A percentile compares a stretch with the other conserved stretches of the same genome.
Conservation (phyloP, 2,797 vertebrate genomes). For the Cirrhinus mrigala region DNA sequence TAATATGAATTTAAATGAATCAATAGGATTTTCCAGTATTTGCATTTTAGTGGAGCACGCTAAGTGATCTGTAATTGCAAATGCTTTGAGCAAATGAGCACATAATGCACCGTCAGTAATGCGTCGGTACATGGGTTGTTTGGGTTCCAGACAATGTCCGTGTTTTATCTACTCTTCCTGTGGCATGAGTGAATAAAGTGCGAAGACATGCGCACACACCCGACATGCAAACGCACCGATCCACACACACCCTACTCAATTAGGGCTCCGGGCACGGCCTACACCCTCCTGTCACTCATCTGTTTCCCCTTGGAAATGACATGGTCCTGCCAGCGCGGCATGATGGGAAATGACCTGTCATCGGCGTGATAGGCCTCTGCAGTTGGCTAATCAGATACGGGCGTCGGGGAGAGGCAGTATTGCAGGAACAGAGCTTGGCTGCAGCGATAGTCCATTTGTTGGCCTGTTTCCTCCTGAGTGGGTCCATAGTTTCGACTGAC, state of each 20-base stretch:
- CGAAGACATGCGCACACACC: constrained; percentile 40
- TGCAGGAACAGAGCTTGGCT: constrained; percentile 29
- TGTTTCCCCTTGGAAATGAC: constrained; percentile 66
- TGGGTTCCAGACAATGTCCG: constrained; percentile 31
- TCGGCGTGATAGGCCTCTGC: constrained; percentile 73
- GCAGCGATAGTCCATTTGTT: constrained; percentile 50
- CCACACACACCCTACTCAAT: constrained; percentile 53
- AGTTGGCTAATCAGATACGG: constrained; percentile 76
- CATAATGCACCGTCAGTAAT: not conserved
- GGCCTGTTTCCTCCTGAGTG: constrained; percentile 63
- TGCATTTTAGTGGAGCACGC: not conserved
- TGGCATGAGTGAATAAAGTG: constrained; percentile 44
- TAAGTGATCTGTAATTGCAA: not conserved
- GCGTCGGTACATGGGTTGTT: constrained; percentile 30
- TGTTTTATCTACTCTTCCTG: constrained; percentile 53
- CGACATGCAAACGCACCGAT: constrained; percentile 33
- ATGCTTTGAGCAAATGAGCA: not conserved
- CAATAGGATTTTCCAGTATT: not conserved
- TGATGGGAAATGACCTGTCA: constrained; percentile 81
- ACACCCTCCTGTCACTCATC: constrained; percentile 71
- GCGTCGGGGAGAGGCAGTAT: not conserved
- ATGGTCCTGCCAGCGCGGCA: constrained; percentile 67
- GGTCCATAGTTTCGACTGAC: constrained; percentile 68
- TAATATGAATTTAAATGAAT: not conserved
- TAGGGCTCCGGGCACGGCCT: constrained; percentile 61